A percentile compares a stretch with the other conserved stretches of the same genome.
Evolutionary conservation across 2,797 vertebrate genomes (phyloP).

Genomic region (Basileuterus tristriatus): DNA sequence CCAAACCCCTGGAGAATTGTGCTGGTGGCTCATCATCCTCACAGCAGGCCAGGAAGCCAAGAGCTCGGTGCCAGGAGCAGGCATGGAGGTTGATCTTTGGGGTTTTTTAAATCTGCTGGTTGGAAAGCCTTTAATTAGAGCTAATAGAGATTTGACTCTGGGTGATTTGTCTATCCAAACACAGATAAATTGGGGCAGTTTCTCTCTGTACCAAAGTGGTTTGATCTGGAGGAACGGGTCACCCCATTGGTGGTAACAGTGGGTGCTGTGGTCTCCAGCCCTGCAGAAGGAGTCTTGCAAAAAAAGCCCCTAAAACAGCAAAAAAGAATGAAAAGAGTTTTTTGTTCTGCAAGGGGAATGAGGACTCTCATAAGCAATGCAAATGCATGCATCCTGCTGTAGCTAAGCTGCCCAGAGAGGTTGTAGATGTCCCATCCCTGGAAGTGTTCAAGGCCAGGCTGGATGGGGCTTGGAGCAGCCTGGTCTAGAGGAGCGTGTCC

Average conservation of each 20-base stretch:
- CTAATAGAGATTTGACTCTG: background rate
- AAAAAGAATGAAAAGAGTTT: background rate
- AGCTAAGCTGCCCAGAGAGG: background rate
- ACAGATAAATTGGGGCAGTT: background rate
- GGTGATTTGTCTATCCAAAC: background rate
- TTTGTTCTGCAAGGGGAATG: background rate
- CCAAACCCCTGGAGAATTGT: background rate
- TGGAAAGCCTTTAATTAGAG: slow-evolving; percentile 17
- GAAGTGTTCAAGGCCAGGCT: background rate
- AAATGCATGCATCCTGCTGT: rapidly evolving
- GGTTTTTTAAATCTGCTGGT: background rate
- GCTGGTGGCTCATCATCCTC: background rate
- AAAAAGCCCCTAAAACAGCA: rapidly evolving
- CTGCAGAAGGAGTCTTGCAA: background rate
- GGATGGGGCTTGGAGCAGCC: background rate
- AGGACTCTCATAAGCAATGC: background rate
- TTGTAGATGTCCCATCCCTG: background rate
- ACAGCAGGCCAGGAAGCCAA: background rate
- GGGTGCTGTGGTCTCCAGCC: background rate
- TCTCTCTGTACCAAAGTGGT: background rate
- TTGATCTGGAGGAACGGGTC: rapidly evolving
- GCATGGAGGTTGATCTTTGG: background rate
- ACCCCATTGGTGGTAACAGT: rapidly evolving
- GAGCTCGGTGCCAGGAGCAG: background rate
- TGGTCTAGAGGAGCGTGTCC: background rate